Evolutionary conservation across 2,888 invertebrate species (phyloP).

Genomic region (Andrena camellia): DNA sequence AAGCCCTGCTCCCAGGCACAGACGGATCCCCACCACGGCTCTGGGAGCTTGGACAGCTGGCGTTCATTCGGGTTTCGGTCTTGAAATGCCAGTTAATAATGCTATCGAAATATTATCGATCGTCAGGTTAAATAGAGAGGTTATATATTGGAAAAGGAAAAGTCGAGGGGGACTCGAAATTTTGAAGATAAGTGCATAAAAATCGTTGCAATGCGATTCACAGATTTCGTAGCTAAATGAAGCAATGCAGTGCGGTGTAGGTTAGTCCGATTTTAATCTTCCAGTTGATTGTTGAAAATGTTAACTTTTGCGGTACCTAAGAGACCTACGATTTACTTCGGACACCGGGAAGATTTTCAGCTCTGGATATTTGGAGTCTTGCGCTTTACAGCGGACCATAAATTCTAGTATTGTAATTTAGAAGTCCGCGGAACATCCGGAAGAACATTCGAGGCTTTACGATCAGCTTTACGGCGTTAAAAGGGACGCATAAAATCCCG

Average conservation of each 20-base stretch:
- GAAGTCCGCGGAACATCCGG: background rate
- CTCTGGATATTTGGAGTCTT: background rate
- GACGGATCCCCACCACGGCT: background rate
- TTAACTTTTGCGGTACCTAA: background rate
- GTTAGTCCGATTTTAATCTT: too few species aligned
- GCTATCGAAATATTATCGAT: background rate
- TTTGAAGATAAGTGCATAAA: too few species aligned
- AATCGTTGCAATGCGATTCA: too few species aligned
- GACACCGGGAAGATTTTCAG: background rate
- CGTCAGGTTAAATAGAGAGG: background rate
- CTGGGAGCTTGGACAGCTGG: background rate
- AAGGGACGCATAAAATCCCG: conserved; percentile 17
- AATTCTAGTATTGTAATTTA: conserved; percentile 10
- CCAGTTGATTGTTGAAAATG: too few species aligned
- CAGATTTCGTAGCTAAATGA: too few species aligned
- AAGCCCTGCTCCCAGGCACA: too few species aligned
- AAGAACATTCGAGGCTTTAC: conserved; percentile 10
- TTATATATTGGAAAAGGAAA: too few species aligned
- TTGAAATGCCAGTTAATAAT: background rate
- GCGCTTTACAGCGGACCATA: conserved; percentile 12
- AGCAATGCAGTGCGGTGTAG: too few species aligned
- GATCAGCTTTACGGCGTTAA: conserved; percentile 4
- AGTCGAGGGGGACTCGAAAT: too few species aligned
- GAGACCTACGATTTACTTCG: background rate
- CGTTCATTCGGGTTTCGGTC: conserved; percentile 1